Evolutionary conservation across 2,113 vertebrate genomes (phyloP), one percentile per base, ranked within the genome.

Genomic region (Corydoras maculifer): DNA sequence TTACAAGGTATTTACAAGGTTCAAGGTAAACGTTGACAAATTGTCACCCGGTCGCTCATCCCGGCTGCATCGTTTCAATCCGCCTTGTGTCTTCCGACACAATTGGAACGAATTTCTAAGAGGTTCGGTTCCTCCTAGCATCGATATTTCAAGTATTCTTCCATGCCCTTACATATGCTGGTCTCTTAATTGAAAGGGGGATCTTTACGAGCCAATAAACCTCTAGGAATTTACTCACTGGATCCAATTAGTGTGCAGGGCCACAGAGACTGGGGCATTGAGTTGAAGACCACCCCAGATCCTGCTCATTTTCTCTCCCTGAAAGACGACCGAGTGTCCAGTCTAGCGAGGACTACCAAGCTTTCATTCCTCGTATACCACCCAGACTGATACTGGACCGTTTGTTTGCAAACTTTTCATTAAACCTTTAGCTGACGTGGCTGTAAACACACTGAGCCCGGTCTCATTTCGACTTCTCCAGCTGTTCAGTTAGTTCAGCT

Each of bases 201-300:
- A 62, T 65, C 61, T 78, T 75, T 75, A 72, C 71, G 77, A 73
- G 77, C 74, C 69, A 72, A 68, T 75, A 75, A 78, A 78, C 65
- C 29, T 14, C 58, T 58, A 73, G 55, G 62, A 72, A 65, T 73
- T 75, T 58, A 70, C 74, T 79, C 72, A 65, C 75, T 78, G 64
- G 58, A 65, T 62, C 62, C 77, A 78, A 75, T 78, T 70, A 75
- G 62, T 60, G 59, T 62, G 64, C 67, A 32, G 61, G 72, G 48
- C 51, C 65, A 59, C 62, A 68, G 65, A 77, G 62, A 68, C 43
- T 64, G 12, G 30, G 57, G 57, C 66, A 73, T 58, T 76, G 62
- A 72, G 69, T 60, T 64, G 31, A 31, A 75, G 77, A 79, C 69
- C 72, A 72, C 73, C 77, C 72, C 66, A 70, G 69, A 69, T 76